Evolutionary conservation across 2,113 vertebrate species (phyloP).

Genomic region (Cottus gobio): DNA sequence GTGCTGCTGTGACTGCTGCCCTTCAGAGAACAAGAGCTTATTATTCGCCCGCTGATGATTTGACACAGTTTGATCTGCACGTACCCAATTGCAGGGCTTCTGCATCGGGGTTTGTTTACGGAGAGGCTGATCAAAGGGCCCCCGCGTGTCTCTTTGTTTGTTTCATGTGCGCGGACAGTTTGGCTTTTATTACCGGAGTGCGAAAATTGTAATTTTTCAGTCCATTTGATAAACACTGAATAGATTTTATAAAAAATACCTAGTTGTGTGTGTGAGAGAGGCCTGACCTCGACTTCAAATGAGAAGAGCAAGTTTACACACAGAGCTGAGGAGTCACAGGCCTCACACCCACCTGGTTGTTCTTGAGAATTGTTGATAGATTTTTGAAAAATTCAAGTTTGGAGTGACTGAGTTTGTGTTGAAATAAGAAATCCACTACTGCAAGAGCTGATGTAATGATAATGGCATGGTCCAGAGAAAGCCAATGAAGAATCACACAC

Average conservation of each 20-base stretch:
- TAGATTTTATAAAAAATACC: conserved; percentile 44
- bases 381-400: neutral
- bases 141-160: conserved; percentile 75
- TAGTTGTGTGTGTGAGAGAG: conserved; percentile 13
- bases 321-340: neutral
- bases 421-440: neutral
- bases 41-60: conserved; percentile 78
- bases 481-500: neutral
- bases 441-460: neutral
- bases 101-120: conserved; percentile 79
- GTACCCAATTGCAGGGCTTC: conserved; percentile 69
- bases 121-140: conserved; percentile 82
- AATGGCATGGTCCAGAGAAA: neutral
- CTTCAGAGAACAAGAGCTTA: conserved; percentile 78
- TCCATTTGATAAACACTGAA: conserved; percentile 64
- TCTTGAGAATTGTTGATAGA: neutral
- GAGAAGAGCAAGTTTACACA: conserved; percentile 8
- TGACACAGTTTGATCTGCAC: conserved; percentile 82
- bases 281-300: conserved; percentile 42
- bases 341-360: neutral
- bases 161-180: conserved; percentile 80
- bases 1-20: conserved; percentile 77
- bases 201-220: conserved; percentile 64
- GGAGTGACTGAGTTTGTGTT: neutral
- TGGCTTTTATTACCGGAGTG: conserved; percentile 59